Conservation (phyloP, 1,140 invertebrate species). For the Drosophila lini region DNA sequence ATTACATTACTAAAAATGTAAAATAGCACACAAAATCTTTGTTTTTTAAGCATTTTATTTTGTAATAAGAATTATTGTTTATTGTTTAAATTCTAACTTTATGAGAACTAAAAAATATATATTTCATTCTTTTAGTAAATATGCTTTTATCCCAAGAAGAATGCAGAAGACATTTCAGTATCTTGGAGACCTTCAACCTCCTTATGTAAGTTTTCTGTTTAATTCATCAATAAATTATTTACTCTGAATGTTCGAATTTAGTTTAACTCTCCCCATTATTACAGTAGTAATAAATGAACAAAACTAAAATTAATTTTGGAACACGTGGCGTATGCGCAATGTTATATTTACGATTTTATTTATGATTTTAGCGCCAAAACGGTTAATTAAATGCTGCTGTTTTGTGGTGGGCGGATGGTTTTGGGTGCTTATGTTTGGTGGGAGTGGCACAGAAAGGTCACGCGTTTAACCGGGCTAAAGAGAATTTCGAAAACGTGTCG, state of each 20-base stretch:
- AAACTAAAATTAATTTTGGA: neutral
- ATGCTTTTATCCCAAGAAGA: too few species aligned
- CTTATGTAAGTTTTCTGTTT: neutral
- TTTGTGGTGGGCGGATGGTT: neutral
- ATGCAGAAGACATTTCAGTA: too few species aligned
- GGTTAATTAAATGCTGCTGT: conserved; percentile 52
- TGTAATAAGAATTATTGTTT: too few species aligned
- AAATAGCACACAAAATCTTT: too few species aligned
- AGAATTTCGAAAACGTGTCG: conserved; percentile 74
- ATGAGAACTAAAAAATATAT: too few species aligned
- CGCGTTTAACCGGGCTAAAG: conserved; percentile 33
- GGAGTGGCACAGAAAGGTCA: conserved; percentile 5
- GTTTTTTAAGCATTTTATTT: too few species aligned
- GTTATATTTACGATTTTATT: conserved; percentile 68
- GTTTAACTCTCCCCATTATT: neutral
- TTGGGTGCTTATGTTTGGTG: neutral
- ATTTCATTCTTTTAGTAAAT: too few species aligned
- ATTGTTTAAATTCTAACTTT: too few species aligned
- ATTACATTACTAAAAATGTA: too few species aligned
- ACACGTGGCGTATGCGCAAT: conserved; percentile 62
- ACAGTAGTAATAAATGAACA: neutral
- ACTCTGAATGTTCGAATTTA: too few species aligned
- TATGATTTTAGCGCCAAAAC: conserved; percentile 50
- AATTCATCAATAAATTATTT: neutral
- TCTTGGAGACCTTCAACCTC: neutral